These are phyloP conservation scores for Oreochromis mossambicus DNA, from an alignment of 2,797 vertebrate species.

Conservation along the genomic window DNA sequence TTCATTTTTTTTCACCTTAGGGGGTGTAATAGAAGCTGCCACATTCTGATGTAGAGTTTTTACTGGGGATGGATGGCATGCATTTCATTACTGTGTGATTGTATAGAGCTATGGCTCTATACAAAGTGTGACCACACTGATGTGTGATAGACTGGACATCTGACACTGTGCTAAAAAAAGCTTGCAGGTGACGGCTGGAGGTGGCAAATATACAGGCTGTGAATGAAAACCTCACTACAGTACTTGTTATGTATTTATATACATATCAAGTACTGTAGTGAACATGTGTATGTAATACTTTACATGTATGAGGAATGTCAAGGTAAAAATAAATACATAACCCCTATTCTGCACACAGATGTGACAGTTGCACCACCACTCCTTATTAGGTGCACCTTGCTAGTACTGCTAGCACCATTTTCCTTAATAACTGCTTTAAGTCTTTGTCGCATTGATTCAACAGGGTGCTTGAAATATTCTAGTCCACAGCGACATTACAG, in stretches of 20 bases:
- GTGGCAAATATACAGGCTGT: not conserved
- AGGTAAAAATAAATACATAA: not conserved
- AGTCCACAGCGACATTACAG: not conserved
- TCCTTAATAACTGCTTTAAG: not conserved
- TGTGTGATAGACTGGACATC: not conserved
- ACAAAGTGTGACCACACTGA: not conserved
- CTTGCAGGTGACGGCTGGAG: not conserved
- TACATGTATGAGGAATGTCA: not conserved
- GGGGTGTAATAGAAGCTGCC: not conserved
- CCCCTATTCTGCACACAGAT: not conserved
- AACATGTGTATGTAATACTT: not conserved
- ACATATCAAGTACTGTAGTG: not conserved
- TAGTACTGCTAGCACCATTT: not conserved
- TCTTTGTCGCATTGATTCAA: not conserved
- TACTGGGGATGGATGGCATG: not conserved
- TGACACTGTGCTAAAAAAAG: not conserved
- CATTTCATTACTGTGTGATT: constrained; percentile 22
- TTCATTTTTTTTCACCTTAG: constrained; percentile 18
- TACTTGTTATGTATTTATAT: not conserved
- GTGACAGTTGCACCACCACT: not conserved
- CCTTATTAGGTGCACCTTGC: not conserved
- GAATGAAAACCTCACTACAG: not conserved
- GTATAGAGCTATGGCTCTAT: not conserved
- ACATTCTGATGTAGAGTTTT: constrained; percentile 19
- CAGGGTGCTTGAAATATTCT: not conserved